Evolutionary conservation across 2,888 invertebrate genomes (phyloP).

Genomic region (Catocala fraxini): DNA sequence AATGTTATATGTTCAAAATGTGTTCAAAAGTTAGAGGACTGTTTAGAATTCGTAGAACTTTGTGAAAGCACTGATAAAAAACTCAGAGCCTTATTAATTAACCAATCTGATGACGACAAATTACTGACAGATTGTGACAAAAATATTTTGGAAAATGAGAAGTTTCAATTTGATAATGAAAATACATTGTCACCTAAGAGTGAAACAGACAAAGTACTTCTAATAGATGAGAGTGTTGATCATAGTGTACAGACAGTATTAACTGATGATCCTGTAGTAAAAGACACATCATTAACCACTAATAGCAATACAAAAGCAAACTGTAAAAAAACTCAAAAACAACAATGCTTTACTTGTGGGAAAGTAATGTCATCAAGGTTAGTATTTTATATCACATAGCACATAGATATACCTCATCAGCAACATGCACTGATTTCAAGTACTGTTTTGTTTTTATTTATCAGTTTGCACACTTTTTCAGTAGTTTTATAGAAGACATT

Average conservation of each 20-base stretch:
- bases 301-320: constrained; percentile 23
- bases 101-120: constrained; percentile 36
- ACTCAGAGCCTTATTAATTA: constrained; percentile 54
- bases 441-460: no score
- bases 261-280: constrained; percentile 23
- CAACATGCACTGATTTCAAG: no score
- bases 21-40: constrained; percentile 63
- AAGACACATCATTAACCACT: constrained; percentile 20
- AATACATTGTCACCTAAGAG: constrained; percentile 45
- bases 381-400: neutral
- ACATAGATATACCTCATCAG: no score
- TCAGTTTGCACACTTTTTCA: no score
- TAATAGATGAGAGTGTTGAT: constrained; percentile 48
- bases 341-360: constrained; percentile 84
- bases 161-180: constrained; percentile 34
- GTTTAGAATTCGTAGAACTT: constrained; percentile 67
- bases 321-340: constrained; percentile 57
- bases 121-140: constrained; percentile 16
- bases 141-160: constrained; percentile 19
- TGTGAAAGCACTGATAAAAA: constrained; percentile 70
- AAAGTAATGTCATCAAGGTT: constrained; percentile 84
- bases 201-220: constrained; percentile 47
- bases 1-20: constrained; percentile 71
- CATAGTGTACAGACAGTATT: constrained; percentile 26
- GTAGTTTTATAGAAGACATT: no score